A percentile compares a stretch with the other conserved stretches of the same genome.
phyloP scores from a whole-genome alignment of 1,140 invertebrate species.

The Papilio glaucus region DNA sequence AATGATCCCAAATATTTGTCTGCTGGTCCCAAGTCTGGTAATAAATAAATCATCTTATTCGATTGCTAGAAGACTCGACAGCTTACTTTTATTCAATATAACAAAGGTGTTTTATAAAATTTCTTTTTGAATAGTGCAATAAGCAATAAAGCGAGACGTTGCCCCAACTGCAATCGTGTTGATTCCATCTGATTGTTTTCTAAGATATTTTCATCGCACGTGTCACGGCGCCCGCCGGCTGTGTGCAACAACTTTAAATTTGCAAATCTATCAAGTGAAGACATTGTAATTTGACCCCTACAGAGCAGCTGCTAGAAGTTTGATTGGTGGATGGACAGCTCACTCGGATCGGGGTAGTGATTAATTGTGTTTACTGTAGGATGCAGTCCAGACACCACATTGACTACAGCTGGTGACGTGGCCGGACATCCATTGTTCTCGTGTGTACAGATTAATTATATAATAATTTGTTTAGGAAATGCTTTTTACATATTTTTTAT shows the following conservation, averaged over 20 bases:
- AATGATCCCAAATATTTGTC: too few relatives aligned
- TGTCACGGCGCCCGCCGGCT: slow-evolving; percentile 33
- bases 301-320: slow-evolving; percentile 16
- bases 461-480: slow-evolving; percentile 44
- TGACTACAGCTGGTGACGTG: slow-evolving; percentile 53
- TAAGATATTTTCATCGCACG: slow-evolving; percentile 33
- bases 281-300: slow-evolving; percentile 36
- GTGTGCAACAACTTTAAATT: slow-evolving; percentile 17
- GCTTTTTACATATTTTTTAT: too few relatives aligned
- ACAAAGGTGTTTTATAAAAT: background rate
- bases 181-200: slow-evolving; percentile 25
- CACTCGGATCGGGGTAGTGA: slow-evolving; percentile 37
- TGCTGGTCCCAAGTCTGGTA: too few relatives aligned
- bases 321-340: slow-evolving; percentile 28
- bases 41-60: too few relatives aligned
- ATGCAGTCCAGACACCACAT: slow-evolving; percentile 54
- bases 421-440: slow-evolving; percentile 60
- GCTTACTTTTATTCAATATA: too few relatives aligned
- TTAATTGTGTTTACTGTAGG: slow-evolving; percentile 56
- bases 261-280: slow-evolving; percentile 18
- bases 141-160: slow-evolving; percentile 3
- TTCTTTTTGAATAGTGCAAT: background rate
- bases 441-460: slow-evolving; percentile 49
- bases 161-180: background rate
- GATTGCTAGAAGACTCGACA: too few relatives aligned